Conservation (phyloP, 2,113 vertebrate genomes). For the Carassius auratus region DNA sequence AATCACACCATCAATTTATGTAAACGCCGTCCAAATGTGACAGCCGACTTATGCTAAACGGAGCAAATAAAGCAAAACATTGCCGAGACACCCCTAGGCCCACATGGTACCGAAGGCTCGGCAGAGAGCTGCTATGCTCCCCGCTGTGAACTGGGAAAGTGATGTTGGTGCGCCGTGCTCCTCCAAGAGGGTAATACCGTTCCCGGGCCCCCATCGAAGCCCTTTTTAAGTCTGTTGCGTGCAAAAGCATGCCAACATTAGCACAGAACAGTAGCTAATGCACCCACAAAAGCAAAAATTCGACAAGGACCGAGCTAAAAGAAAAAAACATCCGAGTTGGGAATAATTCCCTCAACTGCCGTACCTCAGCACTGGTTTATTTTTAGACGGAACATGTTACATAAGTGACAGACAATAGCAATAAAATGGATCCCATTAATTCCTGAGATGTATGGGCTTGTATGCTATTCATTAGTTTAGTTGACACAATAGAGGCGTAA, state of each 20-base stretch:
- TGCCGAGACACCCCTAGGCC: slow-evolving; percentile 84
- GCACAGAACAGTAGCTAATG: slow-evolving; percentile 55
- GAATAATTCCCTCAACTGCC: slow-evolving; percentile 24
- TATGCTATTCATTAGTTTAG: slow-evolving; percentile 52
- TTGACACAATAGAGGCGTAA: slow-evolving; percentile 58
- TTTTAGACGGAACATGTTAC: slow-evolving; percentile 41
- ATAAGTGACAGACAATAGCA: slow-evolving; percentile 37
- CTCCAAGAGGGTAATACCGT: slow-evolving; percentile 77
- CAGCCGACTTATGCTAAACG: slow-evolving; percentile 83
- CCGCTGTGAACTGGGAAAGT: slow-evolving; percentile 86
- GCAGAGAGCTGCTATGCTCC: slow-evolving; percentile 80
- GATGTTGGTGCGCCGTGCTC: slow-evolving; percentile 79
- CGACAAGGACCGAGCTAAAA: slow-evolving; percentile 26
- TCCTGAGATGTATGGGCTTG: slow-evolving; percentile 41
- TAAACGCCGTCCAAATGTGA: slow-evolving; percentile 83
- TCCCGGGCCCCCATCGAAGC: slow-evolving; percentile 75
- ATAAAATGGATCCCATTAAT: slow-evolving; percentile 49
- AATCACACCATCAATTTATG: slow-evolving; percentile 82
- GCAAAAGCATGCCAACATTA: slow-evolving; percentile 71
- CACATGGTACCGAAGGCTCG: slow-evolving; percentile 81
- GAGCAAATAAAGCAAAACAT: slow-evolving; percentile 85
- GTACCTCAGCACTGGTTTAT: slow-evolving; percentile 20
- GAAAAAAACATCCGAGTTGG: slow-evolving; percentile 24
- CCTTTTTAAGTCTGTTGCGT: slow-evolving; percentile 81
- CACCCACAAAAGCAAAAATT: slow-evolving; percentile 69